These are phyloP conservation scores for Rhingia campestris DNA, from an alignment of 2,888 invertebrate species.

Conservation along the genomic window DNA sequence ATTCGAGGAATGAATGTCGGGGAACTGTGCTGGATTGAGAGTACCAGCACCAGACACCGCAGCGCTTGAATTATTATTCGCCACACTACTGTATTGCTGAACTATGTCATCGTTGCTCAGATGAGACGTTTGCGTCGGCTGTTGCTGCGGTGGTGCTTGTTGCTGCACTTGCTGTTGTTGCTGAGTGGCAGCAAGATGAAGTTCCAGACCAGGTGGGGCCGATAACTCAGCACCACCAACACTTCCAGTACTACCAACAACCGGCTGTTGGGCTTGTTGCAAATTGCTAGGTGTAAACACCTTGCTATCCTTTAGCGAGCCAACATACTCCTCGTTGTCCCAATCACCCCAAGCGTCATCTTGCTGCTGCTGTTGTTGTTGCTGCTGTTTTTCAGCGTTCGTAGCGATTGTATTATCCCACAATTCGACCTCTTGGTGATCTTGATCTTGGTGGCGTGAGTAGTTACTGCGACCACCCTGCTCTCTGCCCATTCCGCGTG, in stretches of 20 bases:
- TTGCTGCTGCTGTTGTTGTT: conserved; percentile 76
- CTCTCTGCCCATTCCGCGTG: conserved; percentile 76
- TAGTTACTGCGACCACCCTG: conserved; percentile 78
- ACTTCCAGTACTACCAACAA: conserved; percentile 76
- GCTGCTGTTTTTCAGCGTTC: conserved; percentile 81
- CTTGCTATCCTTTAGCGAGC: conserved; percentile 96
- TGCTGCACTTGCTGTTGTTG: conserved; percentile 52
- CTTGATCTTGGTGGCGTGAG: conserved; percentile 80
- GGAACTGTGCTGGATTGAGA: conserved; percentile 66
- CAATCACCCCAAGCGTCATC: conserved; percentile 87
- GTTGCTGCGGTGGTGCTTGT: conserved; percentile 73
- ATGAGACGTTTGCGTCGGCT: conserved; percentile 77
- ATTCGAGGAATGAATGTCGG: conserved; percentile 75
- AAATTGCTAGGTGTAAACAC: conserved; percentile 91
- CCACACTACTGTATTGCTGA: conserved; percentile 78
- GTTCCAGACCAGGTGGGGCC: conserved; percentile 83
- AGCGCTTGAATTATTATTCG: conserved; percentile 78
- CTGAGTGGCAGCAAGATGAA: conserved; percentile 78
- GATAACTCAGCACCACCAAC: conserved; percentile 79
- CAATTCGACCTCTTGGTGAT: conserved; percentile 84
- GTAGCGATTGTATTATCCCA: conserved; percentile 85
- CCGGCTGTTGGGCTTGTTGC: conserved; percentile 79
- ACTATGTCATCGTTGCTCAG: conserved; percentile 79
- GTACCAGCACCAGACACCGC: conserved; percentile 72
- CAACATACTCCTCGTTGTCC: conserved; percentile 97